Percentiles rank a stretch among this genome's conserved stretches.
Conservation (phyloP, 2,888 invertebrate species). For the Scaptomyza tumidula region DNA sequence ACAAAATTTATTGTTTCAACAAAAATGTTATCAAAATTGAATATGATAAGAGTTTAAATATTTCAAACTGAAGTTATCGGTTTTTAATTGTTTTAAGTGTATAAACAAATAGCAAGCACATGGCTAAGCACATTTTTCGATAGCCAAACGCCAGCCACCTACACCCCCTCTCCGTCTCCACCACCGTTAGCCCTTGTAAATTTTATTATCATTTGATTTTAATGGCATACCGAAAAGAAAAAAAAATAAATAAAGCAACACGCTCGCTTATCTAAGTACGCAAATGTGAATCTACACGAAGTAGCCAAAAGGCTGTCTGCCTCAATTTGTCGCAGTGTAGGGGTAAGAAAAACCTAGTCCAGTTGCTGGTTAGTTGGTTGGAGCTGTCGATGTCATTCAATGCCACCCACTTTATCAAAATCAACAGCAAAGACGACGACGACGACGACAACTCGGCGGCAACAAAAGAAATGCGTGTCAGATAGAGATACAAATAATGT, state of each 20-base stretch:
- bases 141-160: constrained; percentile 6
- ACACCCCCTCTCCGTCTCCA: background rate
- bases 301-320: background rate
- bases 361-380: background rate
- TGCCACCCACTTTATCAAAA: constrained; percentile 62
- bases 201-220: constrained; percentile 56
- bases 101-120: constrained; percentile 6
- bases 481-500: constrained; percentile 31
- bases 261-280: constrained; percentile 69
- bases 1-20: background rate
- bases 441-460: constrained; percentile 23
- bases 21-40: background rate
- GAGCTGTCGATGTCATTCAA: constrained; percentile 58
- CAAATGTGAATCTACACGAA: constrained; percentile 41
- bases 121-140: constrained; percentile 13
- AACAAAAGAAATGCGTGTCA: constrained; percentile 55
- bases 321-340: constrained; percentile 59
- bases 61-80: background rate
- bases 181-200: background rate
- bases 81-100: background rate
- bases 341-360: background rate
- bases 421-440: constrained; percentile 19
- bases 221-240: constrained; percentile 51
- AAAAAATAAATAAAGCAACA: constrained; percentile 16
- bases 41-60: background rate